These are phyloP conservation scores for Axea sp. DNA, from an alignment of 2,888 invertebrate genomes.

Conservation along the genomic window DNA sequence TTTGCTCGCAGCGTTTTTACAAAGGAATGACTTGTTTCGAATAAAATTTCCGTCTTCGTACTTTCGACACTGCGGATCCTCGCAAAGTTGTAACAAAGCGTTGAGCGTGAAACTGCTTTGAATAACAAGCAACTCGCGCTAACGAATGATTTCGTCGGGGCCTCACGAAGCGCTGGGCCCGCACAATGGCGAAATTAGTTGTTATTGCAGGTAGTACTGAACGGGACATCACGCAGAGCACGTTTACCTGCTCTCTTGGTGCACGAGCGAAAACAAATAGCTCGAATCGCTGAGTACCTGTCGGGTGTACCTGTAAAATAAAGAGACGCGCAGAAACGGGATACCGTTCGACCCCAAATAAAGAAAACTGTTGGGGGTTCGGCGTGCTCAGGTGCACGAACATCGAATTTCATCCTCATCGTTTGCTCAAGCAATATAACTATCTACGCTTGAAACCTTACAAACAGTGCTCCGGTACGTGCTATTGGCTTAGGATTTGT, in stretches of 20 bases:
- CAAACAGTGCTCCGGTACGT: conserved; percentile 2
- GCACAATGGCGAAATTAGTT: conserved; percentile 52
- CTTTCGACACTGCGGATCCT: too few relatives aligned
- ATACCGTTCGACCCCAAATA: conserved; percentile 39
- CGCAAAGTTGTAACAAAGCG: conserved; percentile 35
- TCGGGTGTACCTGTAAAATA: conserved; percentile 48
- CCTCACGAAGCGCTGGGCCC: conserved; percentile 46
- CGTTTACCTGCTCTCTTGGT: conserved; percentile 49
- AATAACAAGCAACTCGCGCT: conserved; percentile 40
- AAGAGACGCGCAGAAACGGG: conserved; percentile 37
- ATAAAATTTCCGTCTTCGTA: too few relatives aligned
- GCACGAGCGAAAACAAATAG: conserved; percentile 56
- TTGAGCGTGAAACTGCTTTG: conserved; percentile 38
- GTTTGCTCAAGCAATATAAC: conserved; percentile 38
- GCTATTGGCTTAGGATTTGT: conserved; percentile 31
- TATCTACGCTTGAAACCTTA: background rate
- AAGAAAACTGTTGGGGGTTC: conserved; percentile 40
- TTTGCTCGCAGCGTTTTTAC: too few relatives aligned
- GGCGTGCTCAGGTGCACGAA: conserved; percentile 63
- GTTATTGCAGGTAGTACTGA: conserved; percentile 49
- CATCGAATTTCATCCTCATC: conserved; percentile 51
- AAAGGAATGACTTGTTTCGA: too few relatives aligned
- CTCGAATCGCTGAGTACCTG: conserved; percentile 48
- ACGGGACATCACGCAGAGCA: conserved; percentile 47
- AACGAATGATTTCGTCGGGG: conserved; percentile 35